These are phyloP conservation scores for Yponomeuta evonymella DNA, from an alignment of 2,888 invertebrate genomes.

Conservation along the genomic window DNA sequence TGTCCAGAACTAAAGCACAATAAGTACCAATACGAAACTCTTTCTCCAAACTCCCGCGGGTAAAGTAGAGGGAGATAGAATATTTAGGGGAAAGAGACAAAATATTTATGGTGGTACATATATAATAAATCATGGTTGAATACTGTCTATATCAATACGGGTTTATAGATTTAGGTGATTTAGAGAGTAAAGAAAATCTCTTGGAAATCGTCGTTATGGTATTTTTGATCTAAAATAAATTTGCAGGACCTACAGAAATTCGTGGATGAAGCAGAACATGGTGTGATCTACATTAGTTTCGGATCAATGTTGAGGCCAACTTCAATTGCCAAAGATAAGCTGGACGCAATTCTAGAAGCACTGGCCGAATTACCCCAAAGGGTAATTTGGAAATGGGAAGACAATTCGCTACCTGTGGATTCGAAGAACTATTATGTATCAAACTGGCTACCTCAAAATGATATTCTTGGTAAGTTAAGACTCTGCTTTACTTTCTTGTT, in stretches of 20 bases:
- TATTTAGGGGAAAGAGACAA: too few species aligned
- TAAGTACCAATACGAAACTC: too few species aligned
- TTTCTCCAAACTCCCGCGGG: too few species aligned
- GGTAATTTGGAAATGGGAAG: slow-evolving; percentile 89
- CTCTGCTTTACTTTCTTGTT: too few species aligned
- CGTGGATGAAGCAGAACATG: slow-evolving; percentile 78
- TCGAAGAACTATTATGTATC: slow-evolving; percentile 78
- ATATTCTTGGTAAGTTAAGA: slow-evolving; percentile 78
- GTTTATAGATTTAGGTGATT: too few species aligned
- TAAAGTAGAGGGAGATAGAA: too few species aligned
- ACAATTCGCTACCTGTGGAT: slow-evolving; percentile 70
- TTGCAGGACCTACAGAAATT: slow-evolving; percentile 78
- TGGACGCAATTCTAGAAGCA: slow-evolving; percentile 75
- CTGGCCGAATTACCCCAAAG: slow-evolving; percentile 77
- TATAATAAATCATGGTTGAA: too few species aligned
- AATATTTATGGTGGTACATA: too few species aligned
- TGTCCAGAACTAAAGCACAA: too few species aligned
- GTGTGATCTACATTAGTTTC: slow-evolving; percentile 85
- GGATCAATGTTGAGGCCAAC: slow-evolving; percentile 84
- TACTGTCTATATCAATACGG: too few species aligned
- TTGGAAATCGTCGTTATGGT: too few species aligned
- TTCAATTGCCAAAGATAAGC: slow-evolving; percentile 76
- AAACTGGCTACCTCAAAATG: slow-evolving; percentile 84
- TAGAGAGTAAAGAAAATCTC: too few species aligned
- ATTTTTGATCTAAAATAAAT: neutral